Evolutionary conservation across 2,113 vertebrate genomes (phyloP).

Genomic region (Chrysochloris asiatica): DNA sequence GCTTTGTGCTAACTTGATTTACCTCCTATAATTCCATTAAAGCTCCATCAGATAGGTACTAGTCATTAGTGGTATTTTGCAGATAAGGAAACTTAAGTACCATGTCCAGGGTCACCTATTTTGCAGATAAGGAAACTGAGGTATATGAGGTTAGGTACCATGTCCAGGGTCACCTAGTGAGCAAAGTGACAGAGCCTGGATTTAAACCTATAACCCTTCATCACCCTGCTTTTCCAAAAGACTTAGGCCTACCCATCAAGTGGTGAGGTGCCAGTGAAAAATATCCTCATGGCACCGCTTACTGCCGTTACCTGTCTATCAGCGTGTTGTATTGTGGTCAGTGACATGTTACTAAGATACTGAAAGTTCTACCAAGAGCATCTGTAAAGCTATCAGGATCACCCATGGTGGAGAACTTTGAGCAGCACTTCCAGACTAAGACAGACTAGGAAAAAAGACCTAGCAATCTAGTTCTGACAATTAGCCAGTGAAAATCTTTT

Average conservation of each 20-base stretch:
- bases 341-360: not conserved
- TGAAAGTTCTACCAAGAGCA: not conserved
- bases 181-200: not conserved
- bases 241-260: not conserved
- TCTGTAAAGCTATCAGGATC: not conserved
- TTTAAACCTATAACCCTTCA: not conserved
- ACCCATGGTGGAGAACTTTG: too few species aligned
- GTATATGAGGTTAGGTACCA: fast-evolving
- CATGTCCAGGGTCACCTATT: not conserved
- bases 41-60: fast-evolving
- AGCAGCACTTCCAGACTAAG: too few species aligned
- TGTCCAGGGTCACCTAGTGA: not conserved
- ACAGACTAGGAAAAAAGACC: not conserved
- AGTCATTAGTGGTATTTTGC: not conserved
- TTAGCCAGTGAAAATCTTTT: not conserved
- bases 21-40: not conserved
- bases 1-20: not conserved
- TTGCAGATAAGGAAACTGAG: not conserved
- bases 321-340: not conserved
- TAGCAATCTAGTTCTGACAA: not conserved
- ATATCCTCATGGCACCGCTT: fast-evolving
- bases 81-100: not conserved
- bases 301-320: too few species aligned
- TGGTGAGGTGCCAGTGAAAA: not conserved
- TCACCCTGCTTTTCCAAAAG: not conserved